Conservation (phyloP, 2,113 vertebrate species). For the Semicossyphus pulcher region DNA sequence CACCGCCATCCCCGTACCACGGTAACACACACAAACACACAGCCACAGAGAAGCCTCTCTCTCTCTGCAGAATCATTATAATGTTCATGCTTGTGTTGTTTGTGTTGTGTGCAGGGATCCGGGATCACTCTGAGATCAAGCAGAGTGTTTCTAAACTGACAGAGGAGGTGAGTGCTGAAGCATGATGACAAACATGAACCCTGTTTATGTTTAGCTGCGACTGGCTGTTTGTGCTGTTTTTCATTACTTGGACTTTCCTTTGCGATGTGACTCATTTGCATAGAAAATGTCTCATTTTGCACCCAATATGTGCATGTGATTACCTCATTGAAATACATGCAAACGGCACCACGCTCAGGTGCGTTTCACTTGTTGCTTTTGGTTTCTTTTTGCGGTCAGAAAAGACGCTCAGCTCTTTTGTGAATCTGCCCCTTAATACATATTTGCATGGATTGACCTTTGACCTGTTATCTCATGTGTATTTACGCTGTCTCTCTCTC, state of each 20-base stretch:
- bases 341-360: too few relatives aligned
- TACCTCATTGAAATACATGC: too few relatives aligned
- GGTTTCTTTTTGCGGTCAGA: too few relatives aligned
- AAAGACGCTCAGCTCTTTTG: too few relatives aligned
- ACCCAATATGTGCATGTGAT: too few relatives aligned
- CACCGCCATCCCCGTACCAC: conserved; percentile 67
- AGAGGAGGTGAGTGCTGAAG: conserved; percentile 81
- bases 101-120: conserved; percentile 70
- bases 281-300: too few relatives aligned
- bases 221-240: too few relatives aligned
- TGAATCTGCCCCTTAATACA: too few relatives aligned
- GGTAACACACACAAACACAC: conserved; percentile 56
- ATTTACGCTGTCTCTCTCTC: conserved; percentile 15
- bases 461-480: background rate
- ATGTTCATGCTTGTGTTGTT: conserved; percentile 9
- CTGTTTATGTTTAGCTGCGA: background rate
- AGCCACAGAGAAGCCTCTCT: too few relatives aligned
- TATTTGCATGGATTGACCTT: background rate
- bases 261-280: too few relatives aligned
- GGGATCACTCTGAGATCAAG: conserved; percentile 83
- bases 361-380: too few relatives aligned
- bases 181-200: background rate
- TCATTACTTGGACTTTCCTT: too few relatives aligned
- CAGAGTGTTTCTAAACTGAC: conserved; percentile 84
- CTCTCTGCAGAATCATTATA: background rate